A percentile compares a stretch with the other conserved stretches of the same genome.
phyloP scores from a whole-genome alignment of 1,140 invertebrate species.

The Drosophila nigrodunni region DNA sequence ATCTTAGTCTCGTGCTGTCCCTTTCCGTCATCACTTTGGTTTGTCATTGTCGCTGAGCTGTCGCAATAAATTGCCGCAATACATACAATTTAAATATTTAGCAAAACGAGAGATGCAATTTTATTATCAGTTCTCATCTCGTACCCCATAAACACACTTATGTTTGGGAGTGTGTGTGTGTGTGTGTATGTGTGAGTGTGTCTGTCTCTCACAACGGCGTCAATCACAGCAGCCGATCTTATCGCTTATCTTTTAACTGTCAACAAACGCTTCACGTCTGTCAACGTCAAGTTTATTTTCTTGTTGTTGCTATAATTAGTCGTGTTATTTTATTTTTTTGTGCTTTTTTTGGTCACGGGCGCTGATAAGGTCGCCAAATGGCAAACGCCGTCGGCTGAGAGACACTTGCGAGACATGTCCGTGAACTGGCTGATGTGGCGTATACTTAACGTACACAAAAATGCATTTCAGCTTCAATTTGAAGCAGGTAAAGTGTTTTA shows the following conservation, averaged over 20 bases:
- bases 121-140: conserved; percentile 51
- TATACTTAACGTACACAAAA: conserved; percentile 27
- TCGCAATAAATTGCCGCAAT: conserved; percentile 50
- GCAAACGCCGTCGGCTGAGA: conserved; percentile 33
- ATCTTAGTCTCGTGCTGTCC: neutral
- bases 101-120: conserved; percentile 56
- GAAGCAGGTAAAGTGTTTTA: neutral
- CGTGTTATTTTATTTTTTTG: conserved; percentile 2
- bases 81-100: conserved; percentile 63
- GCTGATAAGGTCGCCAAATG: conserved; percentile 61
- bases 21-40: neutral
- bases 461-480: neutral
- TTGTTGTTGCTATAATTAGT: conserved; percentile 5
- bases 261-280: conserved; percentile 42
- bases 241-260: conserved; percentile 45
- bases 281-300: conserved; percentile 28
- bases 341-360: conserved; percentile 47
- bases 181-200: neutral
- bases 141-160: conserved; percentile 2
- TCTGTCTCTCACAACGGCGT: conserved; percentile 18
- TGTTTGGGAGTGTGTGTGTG: neutral
- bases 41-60: neutral
- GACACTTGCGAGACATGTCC: conserved; percentile 54
- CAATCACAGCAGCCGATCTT: conserved; percentile 50
- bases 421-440: conserved; percentile 25